These are phyloP conservation scores for Drosophila melanosoma DNA, from an alignment of 2,888 invertebrate genomes.

Conservation along the genomic window DNA sequence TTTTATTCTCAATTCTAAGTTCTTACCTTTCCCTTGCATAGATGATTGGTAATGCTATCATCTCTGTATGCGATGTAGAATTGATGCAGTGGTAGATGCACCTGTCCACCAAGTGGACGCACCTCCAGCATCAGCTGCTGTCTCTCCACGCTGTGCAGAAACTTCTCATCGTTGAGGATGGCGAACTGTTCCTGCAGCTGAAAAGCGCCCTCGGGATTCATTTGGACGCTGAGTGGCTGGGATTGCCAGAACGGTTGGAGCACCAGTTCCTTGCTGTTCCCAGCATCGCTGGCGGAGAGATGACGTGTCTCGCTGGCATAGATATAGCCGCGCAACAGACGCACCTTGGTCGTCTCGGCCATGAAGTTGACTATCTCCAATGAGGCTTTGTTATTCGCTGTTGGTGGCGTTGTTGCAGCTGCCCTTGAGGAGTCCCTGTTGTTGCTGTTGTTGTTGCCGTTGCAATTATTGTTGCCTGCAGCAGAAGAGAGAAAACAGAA, in stretches of 20 bases:
- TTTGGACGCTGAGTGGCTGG: conserved; percentile 60
- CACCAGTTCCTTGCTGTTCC: conserved; percentile 64
- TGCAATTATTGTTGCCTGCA: conserved; percentile 48
- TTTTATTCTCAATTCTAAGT: background rate
- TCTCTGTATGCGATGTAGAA: conserved; percentile 88
- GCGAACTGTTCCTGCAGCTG: conserved; percentile 86
- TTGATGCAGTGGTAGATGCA: conserved; percentile 87
- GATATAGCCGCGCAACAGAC: conserved; percentile 82
- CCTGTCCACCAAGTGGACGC: conserved; percentile 85
- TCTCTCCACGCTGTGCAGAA: conserved; percentile 86
- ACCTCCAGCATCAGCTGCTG: conserved; percentile 87
- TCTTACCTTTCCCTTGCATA: conserved; percentile 86
- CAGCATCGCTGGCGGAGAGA: conserved; percentile 41
- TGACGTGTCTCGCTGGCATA: conserved; percentile 77
- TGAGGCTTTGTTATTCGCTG: conserved; percentile 54
- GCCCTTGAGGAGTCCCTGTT: conserved; percentile 28
- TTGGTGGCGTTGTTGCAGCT: conserved; percentile 26
- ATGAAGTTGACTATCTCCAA: conserved; percentile 71
- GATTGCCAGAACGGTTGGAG: conserved; percentile 83
- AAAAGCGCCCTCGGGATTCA: conserved; percentile 62
- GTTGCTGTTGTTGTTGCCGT: conserved; percentile 35
- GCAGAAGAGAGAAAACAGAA: conserved; percentile 15
- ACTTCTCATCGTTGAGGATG: conserved; percentile 86
- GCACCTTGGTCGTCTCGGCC: conserved; percentile 79
- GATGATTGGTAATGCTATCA: conserved; percentile 86